Percentiles rank a stretch among this genome's conserved stretches.
phyloP scores from a whole-genome alignment of 2,113 vertebrate species.

The Lipotes vexillifer region DNA sequence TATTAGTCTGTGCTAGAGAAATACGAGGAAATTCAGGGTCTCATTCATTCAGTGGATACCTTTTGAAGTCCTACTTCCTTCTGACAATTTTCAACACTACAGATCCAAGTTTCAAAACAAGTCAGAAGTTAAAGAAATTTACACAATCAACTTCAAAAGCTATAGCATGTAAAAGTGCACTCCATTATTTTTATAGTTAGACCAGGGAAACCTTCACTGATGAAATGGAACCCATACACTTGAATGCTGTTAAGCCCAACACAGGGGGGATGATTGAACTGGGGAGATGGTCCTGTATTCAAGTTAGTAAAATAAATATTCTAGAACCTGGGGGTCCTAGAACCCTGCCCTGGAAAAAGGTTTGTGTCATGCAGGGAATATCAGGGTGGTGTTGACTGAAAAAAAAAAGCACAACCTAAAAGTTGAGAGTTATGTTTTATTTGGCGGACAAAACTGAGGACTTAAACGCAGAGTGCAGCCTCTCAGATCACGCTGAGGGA shows the following conservation, averaged over 20 bases:
- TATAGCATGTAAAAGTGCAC: neutral
- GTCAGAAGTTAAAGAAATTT: neutral
- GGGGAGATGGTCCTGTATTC: neutral
- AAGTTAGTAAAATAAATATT: neutral
- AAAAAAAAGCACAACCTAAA: too few species aligned
- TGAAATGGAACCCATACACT: rapidly evolving
- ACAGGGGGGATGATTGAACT: rapidly evolving
- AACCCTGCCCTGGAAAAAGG: rapidly evolving
- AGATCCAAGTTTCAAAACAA: neutral
- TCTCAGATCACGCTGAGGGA: too few species aligned
- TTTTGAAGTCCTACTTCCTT: neutral
- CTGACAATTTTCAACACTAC: neutral
- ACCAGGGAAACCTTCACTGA: neutral
- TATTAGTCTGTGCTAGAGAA: neutral
- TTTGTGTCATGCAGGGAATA: rapidly evolving
- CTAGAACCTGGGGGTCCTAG: neutral
- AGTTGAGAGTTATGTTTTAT: too few species aligned
- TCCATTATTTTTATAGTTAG: neutral
- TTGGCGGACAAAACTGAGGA: too few species aligned
- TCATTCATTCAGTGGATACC: too few species aligned
- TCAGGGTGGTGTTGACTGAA: too few species aligned
- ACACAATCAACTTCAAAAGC: neutral
- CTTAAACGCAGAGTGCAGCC: too few species aligned
- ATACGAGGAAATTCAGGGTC: rapidly evolving
- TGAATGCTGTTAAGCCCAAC: rapidly evolving